Percentiles rank a stretch among this genome's conserved stretches.
Evolutionary conservation across 2,113 vertebrate species (phyloP).

Genomic region (Cisticola juncidis): DNA sequence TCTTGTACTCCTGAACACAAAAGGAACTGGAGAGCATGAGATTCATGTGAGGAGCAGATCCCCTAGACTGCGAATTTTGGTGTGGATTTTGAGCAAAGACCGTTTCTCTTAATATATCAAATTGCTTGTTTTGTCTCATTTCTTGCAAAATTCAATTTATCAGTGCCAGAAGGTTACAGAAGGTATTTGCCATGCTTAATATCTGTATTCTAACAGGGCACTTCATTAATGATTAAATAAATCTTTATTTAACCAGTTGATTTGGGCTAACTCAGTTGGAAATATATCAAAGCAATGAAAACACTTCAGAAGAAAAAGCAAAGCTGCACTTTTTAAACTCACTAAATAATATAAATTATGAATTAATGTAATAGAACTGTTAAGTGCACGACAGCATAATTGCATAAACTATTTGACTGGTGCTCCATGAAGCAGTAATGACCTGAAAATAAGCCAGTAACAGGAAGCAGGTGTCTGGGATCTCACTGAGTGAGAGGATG

Average conservation of each 20-base stretch:
- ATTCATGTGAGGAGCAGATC: not conserved
- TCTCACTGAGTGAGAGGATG: slow-evolving; percentile 77
- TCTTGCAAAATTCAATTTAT: slow-evolving; percentile 20
- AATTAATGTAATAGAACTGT: slow-evolving; percentile 79
- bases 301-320: slow-evolving; percentile 72
- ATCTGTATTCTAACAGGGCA: slow-evolving; percentile 37
- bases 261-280: slow-evolving; percentile 74
- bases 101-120: not conserved
- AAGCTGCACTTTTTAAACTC: slow-evolving; percentile 71
- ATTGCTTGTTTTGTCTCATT: not conserved
- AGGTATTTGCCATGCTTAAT: slow-evolving; percentile 17
- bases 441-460: slow-evolving; percentile 82
- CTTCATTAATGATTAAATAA: slow-evolving; percentile 71
- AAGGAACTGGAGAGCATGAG: not conserved
- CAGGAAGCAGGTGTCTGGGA: slow-evolving; percentile 78
- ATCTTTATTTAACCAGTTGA: slow-evolving; percentile 74
- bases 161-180: not conserved
- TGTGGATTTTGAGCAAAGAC: not conserved
- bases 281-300: slow-evolving; percentile 65
- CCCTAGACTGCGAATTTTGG: not conserved
- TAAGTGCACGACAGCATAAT: slow-evolving; percentile 67
- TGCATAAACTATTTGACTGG: slow-evolving; percentile 78
- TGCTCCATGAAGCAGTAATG: slow-evolving; percentile 80
- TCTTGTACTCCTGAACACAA: not conserved
- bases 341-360: slow-evolving; percentile 83